A percentile compares a stretch with the other conserved stretches of the same genome.
phyloP scores from a whole-genome alignment of 2,797 vertebrate genomes.

The Nyctibius grandis region DNA sequence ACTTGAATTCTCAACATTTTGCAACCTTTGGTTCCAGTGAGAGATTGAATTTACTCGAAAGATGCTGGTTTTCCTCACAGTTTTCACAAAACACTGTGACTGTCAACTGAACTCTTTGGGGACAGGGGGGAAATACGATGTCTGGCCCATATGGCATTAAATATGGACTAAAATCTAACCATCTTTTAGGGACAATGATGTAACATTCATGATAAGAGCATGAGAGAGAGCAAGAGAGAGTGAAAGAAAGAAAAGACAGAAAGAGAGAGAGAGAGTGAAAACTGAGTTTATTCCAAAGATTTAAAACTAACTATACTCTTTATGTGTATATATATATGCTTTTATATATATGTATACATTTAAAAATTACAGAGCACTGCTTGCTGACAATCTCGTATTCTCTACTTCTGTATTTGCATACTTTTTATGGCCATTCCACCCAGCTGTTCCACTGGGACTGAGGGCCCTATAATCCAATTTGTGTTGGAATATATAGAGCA shows the following conservation, averaged over 20 bases:
- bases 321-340: constrained; percentile 70
- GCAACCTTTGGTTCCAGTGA: constrained; percentile 71
- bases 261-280: constrained; percentile 19
- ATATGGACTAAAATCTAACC: constrained; percentile 74
- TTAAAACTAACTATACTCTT: constrained; percentile 77
- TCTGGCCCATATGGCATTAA: constrained; percentile 69
- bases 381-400: constrained; percentile 82
- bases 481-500: constrained; percentile 68
- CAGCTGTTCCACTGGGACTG: constrained; percentile 66
- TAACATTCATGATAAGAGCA: constrained; percentile 56
- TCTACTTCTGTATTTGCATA: constrained; percentile 75
- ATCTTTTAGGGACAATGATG: constrained; percentile 68
- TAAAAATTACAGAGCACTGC: constrained; percentile 74
- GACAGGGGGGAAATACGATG: constrained; percentile 54
- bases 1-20: constrained; percentile 71
- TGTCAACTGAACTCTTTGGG: constrained; percentile 64
- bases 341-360: constrained; percentile 72
- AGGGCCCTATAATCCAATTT: constrained; percentile 44
- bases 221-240: constrained; percentile 57
- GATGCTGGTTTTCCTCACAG: constrained; percentile 65
- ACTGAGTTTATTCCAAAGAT: constrained; percentile 82
- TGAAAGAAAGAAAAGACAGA: constrained; percentile 22
- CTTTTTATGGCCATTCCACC: constrained; percentile 72
- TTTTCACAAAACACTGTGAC: constrained; percentile 70
- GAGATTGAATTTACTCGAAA: constrained; percentile 64